Evolutionary conservation across 1,140 invertebrate genomes (phyloP).

Genomic region (Lucilia cuprina): DNA sequence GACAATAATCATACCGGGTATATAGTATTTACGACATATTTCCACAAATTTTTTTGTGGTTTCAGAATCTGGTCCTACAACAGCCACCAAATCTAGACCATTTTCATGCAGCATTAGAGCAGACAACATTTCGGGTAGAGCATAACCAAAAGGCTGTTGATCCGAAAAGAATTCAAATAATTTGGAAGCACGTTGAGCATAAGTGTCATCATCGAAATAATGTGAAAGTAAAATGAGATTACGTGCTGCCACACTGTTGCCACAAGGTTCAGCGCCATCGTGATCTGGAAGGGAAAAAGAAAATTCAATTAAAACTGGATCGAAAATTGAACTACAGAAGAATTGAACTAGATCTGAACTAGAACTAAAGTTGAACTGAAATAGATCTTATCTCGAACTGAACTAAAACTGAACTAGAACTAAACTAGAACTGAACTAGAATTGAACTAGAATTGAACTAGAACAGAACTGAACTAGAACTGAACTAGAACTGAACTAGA

Average conservation of each 20-base stretch:
- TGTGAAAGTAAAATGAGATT: constrained; percentile 79
- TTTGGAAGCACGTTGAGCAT: constrained; percentile 69
- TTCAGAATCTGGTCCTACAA: constrained; percentile 66
- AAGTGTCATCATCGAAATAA: constrained; percentile 56
- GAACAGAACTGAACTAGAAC: too few relatives aligned
- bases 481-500: too few relatives aligned
- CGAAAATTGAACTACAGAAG: too few relatives aligned
- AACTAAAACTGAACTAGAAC: too few relatives aligned
- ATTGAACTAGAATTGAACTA: too few relatives aligned
- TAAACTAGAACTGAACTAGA: too few relatives aligned
- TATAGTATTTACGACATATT: constrained; percentile 70
- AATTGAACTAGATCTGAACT: too few relatives aligned
- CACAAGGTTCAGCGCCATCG: constrained; percentile 91
- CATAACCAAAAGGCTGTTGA: constrained; percentile 64
- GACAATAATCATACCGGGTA: constrained; percentile 76
- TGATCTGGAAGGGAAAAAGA: constrained; percentile 71
- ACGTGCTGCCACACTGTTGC: constrained; percentile 86
- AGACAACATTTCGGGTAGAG: constrained; percentile 82
- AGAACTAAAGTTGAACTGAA: too few relatives aligned
- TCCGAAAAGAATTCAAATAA: constrained; percentile 72
- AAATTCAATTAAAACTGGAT: too few relatives aligned
- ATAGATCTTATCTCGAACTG: too few relatives aligned
- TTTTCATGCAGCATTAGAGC: constrained; percentile 69
- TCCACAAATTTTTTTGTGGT: constrained; percentile 73
- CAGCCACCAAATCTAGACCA: constrained; percentile 54